Percentiles rank a stretch among this genome's conserved stretches.
Conservation (phyloP, 2,888 invertebrate genomes). For the Sycophila texana region DNA sequence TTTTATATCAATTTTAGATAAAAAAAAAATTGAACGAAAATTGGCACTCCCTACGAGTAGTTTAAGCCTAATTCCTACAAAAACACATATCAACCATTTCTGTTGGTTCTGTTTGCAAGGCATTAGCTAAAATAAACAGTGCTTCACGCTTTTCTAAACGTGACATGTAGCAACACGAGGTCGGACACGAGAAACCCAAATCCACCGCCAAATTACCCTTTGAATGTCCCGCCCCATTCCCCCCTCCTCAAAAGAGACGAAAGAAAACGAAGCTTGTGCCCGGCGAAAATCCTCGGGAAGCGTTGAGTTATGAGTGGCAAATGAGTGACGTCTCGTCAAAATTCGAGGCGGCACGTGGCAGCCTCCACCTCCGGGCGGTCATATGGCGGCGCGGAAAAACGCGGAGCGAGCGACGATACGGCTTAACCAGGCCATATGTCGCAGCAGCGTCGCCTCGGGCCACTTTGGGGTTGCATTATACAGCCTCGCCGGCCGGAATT, state of each 20-base stretch:
- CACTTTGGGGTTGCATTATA: slow-evolving; percentile 44
- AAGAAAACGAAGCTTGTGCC: neutral
- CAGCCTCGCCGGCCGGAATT: slow-evolving; percentile 21
- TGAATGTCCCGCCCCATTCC: neutral
- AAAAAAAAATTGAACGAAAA: too few relatives aligned
- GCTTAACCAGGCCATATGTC: slow-evolving; percentile 53
- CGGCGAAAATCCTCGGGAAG: neutral
- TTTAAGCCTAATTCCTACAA: too few relatives aligned
- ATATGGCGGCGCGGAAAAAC: slow-evolving; percentile 23
- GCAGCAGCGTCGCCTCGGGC: slow-evolving; percentile 43
- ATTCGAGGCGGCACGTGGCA: slow-evolving; percentile 24
- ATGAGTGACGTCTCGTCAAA: slow-evolving; percentile 42
- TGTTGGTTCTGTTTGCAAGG: too few relatives aligned
- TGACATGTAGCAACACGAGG: neutral
- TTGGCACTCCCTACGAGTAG: too few relatives aligned
- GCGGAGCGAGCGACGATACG: slow-evolving; percentile 2
- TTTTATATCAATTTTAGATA: too few relatives aligned
- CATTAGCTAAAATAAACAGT: neutral
- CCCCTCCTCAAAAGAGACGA: neutral
- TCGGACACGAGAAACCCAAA: neutral
- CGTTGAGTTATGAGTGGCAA: slow-evolving; percentile 26
- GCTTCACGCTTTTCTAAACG: neutral
- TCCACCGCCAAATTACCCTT: neutral
- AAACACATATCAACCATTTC: too few relatives aligned
- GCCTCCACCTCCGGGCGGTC: neutral